Evolutionary conservation across 2,113 vertebrate genomes (phyloP).

Genomic region (Cololabis saira): DNA sequence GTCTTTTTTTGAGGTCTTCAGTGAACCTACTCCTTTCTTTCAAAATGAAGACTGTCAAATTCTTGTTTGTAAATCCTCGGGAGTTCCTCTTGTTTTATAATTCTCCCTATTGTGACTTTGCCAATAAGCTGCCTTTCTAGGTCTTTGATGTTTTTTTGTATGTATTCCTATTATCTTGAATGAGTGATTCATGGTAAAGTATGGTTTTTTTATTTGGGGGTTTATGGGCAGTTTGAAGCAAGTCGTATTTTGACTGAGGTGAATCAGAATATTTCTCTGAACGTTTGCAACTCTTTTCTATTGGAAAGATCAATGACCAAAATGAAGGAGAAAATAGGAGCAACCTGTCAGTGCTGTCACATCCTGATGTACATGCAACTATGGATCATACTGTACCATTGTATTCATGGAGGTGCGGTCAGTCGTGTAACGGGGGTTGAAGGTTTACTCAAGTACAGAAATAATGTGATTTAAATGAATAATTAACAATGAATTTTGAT

Average conservation of each 20-base stretch:
- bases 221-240: not conserved
- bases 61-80: constrained; percentile 3
- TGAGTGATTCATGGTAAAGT: constrained; percentile 4
- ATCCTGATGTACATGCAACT: no score
- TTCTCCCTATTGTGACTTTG: not conserved
- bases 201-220: constrained; percentile 6
- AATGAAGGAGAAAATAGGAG: no score
- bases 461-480: no score
- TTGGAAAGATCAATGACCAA: no score
- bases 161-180: not conserved
- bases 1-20: not conserved
- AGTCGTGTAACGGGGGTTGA: no score
- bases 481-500: no score
- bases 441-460: no score
- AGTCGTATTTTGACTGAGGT: not conserved
- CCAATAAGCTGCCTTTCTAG: constrained; percentile 1
- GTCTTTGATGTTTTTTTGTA: constrained; percentile 11
- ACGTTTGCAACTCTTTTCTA: constrained; percentile 12
- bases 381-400: no score
- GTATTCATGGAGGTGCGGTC: no score
- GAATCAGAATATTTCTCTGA: constrained; percentile 1
- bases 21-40: not conserved
- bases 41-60: not conserved
- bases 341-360: no score
- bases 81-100: constrained; percentile 5